Base-by-base conservation (phyloP, 30 jellyfish, hydroid and myxozoan genomes). In the Aurelia coerulea region DNA sequence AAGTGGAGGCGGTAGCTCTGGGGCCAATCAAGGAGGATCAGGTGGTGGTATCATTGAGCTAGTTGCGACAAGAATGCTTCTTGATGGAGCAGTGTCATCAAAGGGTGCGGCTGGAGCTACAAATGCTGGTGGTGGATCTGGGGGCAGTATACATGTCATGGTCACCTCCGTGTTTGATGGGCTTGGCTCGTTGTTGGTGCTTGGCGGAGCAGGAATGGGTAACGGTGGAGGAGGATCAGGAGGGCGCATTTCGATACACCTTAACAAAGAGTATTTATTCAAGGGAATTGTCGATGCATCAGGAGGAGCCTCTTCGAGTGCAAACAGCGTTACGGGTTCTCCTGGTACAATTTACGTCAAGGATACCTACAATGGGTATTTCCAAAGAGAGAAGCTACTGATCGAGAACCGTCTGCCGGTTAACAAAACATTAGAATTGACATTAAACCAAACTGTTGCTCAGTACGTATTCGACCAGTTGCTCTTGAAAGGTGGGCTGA, bases 91-190 rank as follows among this genome's bases (percentile, higher is more conserved):
- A 16, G 65, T 85, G 35, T 62, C 88, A 29, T 74, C 94, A 37
- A 66, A 64, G 9, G 94, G 94, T 6, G 39, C 64, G 5, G 67
- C 88, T 12, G 94, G 94, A 2, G 68, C 56, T 10, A n/a, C 31
- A 62, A 49, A 85, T 64, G 88, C 88, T n/a, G 94, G 94, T 13
- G 94, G 88, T 15, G 94, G 94, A 7, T 74, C 94, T 4, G 94
- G 94, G 11, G 94, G 94, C 1, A 46, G 88, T 17, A 68, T 85
- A 23, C 94, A 85, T 49, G 68, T 74, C 19, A 5, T 31, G 14
- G 62, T 58, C 14, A 64, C 69, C 41, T 65, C 88, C 7, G 51
- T 29, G 49, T 23, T 85, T 16, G 50, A 41, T 66, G 94, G 94
- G 7, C 84, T 85, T 51, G 94, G 94, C 12, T 17, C 87, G 1